Evolutionary conservation across 2,888 invertebrate species (phyloP).

Genomic region (Xestia c-nigrum): DNA sequence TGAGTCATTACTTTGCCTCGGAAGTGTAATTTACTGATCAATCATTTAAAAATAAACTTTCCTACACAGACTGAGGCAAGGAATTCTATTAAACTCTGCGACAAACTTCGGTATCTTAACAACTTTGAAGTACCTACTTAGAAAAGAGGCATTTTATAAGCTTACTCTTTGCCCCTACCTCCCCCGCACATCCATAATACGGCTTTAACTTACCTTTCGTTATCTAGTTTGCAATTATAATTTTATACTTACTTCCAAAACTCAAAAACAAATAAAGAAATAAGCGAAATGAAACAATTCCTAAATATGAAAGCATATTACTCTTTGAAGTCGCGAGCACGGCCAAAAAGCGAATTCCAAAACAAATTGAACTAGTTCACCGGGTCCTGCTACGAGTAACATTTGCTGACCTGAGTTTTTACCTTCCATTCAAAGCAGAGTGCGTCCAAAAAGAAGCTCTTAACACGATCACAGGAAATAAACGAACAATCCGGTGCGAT

Average conservation of each 20-base stretch:
- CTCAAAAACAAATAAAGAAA: conserved; percentile 33
- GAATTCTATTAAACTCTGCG: conserved; percentile 82
- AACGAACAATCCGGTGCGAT: conserved; percentile 67
- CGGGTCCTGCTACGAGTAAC: conserved; percentile 32
- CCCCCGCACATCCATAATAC: conserved; percentile 44
- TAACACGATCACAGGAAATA: conserved; percentile 68
- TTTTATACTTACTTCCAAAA: conserved; percentile 34
- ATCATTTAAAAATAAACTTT: conserved; percentile 65
- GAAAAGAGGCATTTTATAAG: conserved; percentile 75
- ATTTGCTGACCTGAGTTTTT: conserved; percentile 60
- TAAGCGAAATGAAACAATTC: conserved; percentile 40
- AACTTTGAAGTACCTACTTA: conserved; percentile 78
- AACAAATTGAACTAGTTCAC: conserved; percentile 53
- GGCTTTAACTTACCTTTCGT: conserved; percentile 28
- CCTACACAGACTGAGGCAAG: conserved; percentile 64
- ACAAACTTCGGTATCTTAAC: conserved; percentile 78
- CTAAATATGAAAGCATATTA: conserved; percentile 34
- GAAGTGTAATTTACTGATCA: conserved; percentile 51
- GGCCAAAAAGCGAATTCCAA: conserved; percentile 46
- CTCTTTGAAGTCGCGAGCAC: conserved; percentile 48
- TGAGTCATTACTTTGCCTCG: conserved; percentile 21
- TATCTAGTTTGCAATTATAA: conserved; percentile 52
- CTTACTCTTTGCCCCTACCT: conserved; percentile 51
- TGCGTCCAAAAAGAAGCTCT: conserved; percentile 57
- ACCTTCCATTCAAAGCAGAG: conserved; percentile 58